Evolutionary conservation across 2,113 vertebrate species (phyloP), one percentile per base, ranked within the genome.

Genomic region (Tylochromis polylepis): DNA sequence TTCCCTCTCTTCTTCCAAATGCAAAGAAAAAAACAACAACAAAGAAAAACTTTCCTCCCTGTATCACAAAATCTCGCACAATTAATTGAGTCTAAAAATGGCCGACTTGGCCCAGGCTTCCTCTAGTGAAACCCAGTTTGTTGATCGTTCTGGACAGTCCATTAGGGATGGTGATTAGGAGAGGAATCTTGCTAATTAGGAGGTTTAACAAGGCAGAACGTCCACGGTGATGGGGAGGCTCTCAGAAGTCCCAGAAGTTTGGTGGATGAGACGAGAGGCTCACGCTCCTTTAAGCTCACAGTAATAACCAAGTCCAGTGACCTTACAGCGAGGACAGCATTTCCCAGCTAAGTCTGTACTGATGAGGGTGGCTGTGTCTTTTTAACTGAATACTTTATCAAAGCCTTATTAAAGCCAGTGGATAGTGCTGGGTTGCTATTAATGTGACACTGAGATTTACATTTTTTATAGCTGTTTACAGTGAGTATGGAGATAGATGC

Each of bases 141-240:
- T 83, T 85, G 55, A 91, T 93, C 18, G 72, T 83, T 91, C 75
- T 59, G 87, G 88, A 93, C 92, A 90, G 91, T 87, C 88, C 84
- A 90, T 94, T 92, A 91, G 88, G 88, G 85, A 55, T 10, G 24
- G 20, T 89, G 92, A 94, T 94, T 92, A 91, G 83, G 77, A 58
- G 81, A 85, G 77, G 81, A 93, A 62, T 92, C 82, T 91, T 14
- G 6, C 85, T 94, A 93, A 94, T 94, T 95, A 92, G 87, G 85
- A 15, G 15, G 18, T 59, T 87, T 91, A 94, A 93, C 88, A 79
- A 92, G 93, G 85, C 91, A 85, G 70, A 91, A 85, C 41, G 27
- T 87, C 88, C 27, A 59, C 18, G 1, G 59, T 72, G 77, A 84
- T 22, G 12, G 18, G 18, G 38, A 57, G 41, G 59, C 81, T 87